A percentile compares a stretch with the other conserved stretches of the same genome.
Evolutionary conservation across 2,888 invertebrate genomes (phyloP).

Genomic region (Heteropelma amictum): DNA sequence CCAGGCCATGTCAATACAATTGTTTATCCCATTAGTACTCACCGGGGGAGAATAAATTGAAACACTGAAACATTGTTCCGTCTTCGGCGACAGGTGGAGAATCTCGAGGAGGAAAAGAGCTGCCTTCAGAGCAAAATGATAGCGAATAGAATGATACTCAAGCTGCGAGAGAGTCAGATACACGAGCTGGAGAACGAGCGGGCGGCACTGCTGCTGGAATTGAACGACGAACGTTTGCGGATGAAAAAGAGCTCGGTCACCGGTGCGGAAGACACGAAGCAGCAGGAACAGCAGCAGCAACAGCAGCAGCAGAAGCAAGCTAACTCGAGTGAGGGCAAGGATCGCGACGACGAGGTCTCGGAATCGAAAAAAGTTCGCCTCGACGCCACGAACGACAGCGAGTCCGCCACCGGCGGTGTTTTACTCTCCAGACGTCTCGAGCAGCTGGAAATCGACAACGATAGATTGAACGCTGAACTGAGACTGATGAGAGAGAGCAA

Average conservation of each 20-base stretch:
- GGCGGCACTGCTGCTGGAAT: slow-evolving; percentile 63
- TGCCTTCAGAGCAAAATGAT: slow-evolving; percentile 64
- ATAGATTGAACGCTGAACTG: slow-evolving; percentile 67
- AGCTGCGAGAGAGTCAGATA: slow-evolving; percentile 63
- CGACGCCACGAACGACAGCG: slow-evolving; percentile 62
- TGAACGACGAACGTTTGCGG: slow-evolving; percentile 64
- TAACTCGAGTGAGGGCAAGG: slow-evolving; percentile 58
- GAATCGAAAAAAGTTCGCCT: slow-evolving; percentile 75
- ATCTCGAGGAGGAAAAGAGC: slow-evolving; percentile 67
- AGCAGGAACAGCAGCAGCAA: too few relatives aligned
- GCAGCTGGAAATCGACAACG: slow-evolving; percentile 72
- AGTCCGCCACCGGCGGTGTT: slow-evolving; percentile 51
- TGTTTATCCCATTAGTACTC: too few relatives aligned
- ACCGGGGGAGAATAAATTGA: too few relatives aligned
- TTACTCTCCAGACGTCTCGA: slow-evolving; percentile 66
- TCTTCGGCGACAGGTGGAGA: slow-evolving; percentile 62
- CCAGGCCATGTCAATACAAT: too few relatives aligned
- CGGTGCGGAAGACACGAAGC: too few relatives aligned
- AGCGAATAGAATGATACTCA: slow-evolving; percentile 59
- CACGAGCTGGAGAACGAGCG: slow-evolving; percentile 62
- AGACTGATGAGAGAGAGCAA: slow-evolving; percentile 66
- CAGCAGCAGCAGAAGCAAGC: slow-evolving; percentile 57
- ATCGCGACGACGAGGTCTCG: slow-evolving; percentile 71
- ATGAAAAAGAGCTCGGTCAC: slow-evolving; percentile 65
- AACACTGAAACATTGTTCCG: background rate